Base-by-base conservation (phyloP, 1,140 invertebrate genomes). In the Brachionus paranguensis region DNA sequence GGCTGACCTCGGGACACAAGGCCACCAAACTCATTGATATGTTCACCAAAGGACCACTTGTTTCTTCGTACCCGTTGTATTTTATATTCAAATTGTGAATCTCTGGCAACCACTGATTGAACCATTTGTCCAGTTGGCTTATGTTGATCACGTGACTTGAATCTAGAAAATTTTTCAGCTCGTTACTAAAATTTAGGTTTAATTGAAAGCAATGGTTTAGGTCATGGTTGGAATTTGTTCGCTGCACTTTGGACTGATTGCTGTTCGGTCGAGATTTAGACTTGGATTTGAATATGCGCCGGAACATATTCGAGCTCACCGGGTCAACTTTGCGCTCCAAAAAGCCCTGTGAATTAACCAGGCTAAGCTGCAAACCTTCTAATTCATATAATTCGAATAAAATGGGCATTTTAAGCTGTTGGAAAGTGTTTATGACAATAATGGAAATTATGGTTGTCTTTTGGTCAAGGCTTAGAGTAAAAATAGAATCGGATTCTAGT, bases 241-340 rank as follows among this genome's bases (percentile, higher is more conserved):
- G 10, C 2, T 76, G 41, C 3, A 47, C 17, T 50, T 50, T 76
- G 17, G 72, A 76, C 24, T 76, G 72, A 27, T 24, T 20, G 43
- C 68, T 72, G 37, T 72, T 72, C 1, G 72, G 17, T n/a, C 72
- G 17, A 37, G 72, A 76, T 50, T 76, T 76, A 4, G 72, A 76
- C 27, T 76, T 76, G 29, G 72, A 76, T 29, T 76, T 76, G 43
- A 76, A 76, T 3, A 76, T 76, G 27, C 72, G 72, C 12, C 45
- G 41, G 20, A 76, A 76, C 72, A 76, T 76, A n/a, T 45, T 76
- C 0, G 72, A 76, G 3, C 27, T 76, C 7, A 11, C 12, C 10
- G 68, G n/a, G 10, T 72, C 68, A 17, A 43, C 43, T 72, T 72
- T 72, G 8, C 37, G 37, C 17, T 20, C 37, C 10, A 7, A 12